These are phyloP conservation scores for Pogonognathellus flavescens DNA, from an alignment of 1,140 invertebrate species.

Conservation along the genomic window DNA sequence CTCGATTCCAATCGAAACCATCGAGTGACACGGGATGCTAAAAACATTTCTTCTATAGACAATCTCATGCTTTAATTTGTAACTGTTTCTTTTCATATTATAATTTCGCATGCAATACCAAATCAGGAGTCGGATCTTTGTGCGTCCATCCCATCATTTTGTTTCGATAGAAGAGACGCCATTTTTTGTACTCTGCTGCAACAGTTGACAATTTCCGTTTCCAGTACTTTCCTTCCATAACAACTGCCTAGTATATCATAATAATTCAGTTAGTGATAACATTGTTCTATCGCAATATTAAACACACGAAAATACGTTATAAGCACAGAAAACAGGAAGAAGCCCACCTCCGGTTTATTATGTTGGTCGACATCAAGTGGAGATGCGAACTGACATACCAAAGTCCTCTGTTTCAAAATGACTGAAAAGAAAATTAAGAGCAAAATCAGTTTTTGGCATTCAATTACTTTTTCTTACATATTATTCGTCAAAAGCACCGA, in stretches of 20 bases:
- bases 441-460: neutral
- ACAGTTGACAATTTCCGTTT: slow-evolving; percentile 96
- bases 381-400: slow-evolving; percentile 95
- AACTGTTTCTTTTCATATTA: neutral
- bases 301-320: too few species aligned
- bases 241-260: slow-evolving; percentile 82
- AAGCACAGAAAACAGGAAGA: neutral
- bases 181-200: slow-evolving; percentile 99
- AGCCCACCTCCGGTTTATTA: slow-evolving; percentile 90
- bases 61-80: too few species aligned
- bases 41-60: too few species aligned
- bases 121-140: slow-evolving; percentile 80
- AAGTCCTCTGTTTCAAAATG: slow-evolving; percentile 89
- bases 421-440: slow-evolving; percentile 76
- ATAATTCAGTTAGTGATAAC: too few species aligned
- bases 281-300: too few species aligned
- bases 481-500: too few species aligned
- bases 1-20: slow-evolving; percentile 66
- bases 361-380: slow-evolving; percentile 94
- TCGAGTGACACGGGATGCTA: slow-evolving; percentile 66
- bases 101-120: slow-evolving; percentile 72
- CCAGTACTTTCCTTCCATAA: slow-evolving; percentile 99
- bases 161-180: slow-evolving; percentile 95
- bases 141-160: slow-evolving; percentile 81
- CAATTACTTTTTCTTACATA: too few species aligned